Evolutionary conservation across 2,888 invertebrate species (phyloP), one percentile per base, ranked within the genome.

Genomic region (Troides helena): DNA sequence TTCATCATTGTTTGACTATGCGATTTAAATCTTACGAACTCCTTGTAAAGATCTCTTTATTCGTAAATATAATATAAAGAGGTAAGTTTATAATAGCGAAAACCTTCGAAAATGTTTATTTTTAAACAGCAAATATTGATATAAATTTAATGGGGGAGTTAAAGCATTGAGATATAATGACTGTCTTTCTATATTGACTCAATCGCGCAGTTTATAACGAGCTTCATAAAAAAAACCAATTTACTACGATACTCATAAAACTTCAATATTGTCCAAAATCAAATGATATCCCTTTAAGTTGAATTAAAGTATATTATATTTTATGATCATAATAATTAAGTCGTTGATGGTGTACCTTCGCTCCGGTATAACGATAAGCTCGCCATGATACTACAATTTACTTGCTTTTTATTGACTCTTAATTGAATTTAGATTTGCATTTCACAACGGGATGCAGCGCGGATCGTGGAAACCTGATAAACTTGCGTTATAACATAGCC

Each of bases 401-500:
- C 78, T 81, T 79, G 81, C 81, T 73, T 80, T 72, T 87, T 81
- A 85, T 82, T 73, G 77, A 71, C 75, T 74, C 71, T 80, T 86
- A 85, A 89, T 88, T 86, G 80, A 77, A 81, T 82, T 85, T 86
- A 81, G 84, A 87, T 89, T 87, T 86, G 85, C 85, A 80, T 80
- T 79, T 80, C 86, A 62, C 89, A 70, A 80, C 83, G 81, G 87
- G 88, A 81, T 25, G 78, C 82, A 76, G 78, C 84, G 80, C 85
- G 83, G 83, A 85, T 87, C 83, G 84, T 83, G 84, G 80, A 74
- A 77, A 78, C 72, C 71, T 76, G 84, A 86, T 87, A 85, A 83
- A 69, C 61, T 67, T 62, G 61, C 23, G 59, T 56, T 59, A 62
- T 74, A 71, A 72, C 70, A 65, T 65, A 66, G 25, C 57, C 21